These are phyloP conservation scores for Dasysyrphus albostriatus DNA, from an alignment of 2,888 invertebrate species.

Conservation along the genomic window DNA sequence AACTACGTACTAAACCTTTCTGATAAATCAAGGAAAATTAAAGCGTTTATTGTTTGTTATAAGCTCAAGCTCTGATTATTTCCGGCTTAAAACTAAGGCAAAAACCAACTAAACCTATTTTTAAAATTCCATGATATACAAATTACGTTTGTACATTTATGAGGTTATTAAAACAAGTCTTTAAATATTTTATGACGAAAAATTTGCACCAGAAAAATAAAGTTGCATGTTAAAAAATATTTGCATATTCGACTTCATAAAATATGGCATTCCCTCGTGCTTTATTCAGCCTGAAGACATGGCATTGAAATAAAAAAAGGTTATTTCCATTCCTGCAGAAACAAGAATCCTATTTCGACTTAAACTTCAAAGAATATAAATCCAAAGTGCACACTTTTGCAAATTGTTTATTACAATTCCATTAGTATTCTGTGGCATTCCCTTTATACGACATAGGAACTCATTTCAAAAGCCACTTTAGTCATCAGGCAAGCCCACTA, in stretches of 20 bases:
- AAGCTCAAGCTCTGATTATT: not conserved
- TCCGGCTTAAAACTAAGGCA: too few species aligned
- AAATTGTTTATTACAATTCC: slow-evolving; percentile 69
- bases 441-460: slow-evolving; percentile 33
- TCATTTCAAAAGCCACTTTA: slow-evolving; percentile 48
- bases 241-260: not conserved
- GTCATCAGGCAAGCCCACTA: slow-evolving; percentile 60
- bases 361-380: not conserved
- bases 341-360: not conserved
- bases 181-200: not conserved
- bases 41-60: too few species aligned
- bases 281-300: not conserved
- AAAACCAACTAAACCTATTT: too few species aligned
- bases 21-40: too few species aligned
- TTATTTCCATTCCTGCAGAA: not conserved
- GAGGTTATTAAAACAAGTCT: not conserved
- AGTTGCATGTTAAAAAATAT: too few species aligned
- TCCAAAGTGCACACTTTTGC: slow-evolving; percentile 1
- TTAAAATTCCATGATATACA: too few species aligned
- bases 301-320: not conserved
- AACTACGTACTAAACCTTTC: too few species aligned
- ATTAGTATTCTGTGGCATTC: slow-evolving; percentile 53
- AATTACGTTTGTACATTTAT: too few species aligned
- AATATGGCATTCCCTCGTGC: not conserved
- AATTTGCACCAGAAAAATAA: not conserved